Percentiles rank a stretch among this genome's conserved stretches.
Conservation (phyloP, 2,888 invertebrate genomes). For the Heteromyza rotundicornis region DNA sequence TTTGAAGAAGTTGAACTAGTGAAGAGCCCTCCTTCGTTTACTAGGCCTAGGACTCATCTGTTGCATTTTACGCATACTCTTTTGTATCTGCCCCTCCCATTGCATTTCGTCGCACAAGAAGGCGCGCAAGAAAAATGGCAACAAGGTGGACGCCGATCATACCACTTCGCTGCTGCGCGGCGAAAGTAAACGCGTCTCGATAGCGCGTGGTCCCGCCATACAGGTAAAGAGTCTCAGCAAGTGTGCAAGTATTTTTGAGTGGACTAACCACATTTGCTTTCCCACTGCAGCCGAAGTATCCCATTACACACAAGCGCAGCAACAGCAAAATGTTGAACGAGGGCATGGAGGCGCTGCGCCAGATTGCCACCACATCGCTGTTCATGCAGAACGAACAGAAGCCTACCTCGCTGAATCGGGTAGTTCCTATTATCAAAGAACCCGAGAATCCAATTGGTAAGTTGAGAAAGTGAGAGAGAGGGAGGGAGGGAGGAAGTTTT, state of each 20-base stretch:
- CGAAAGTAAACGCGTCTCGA: constrained; percentile 61
- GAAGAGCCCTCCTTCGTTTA: no score
- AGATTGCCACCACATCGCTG: constrained; percentile 63
- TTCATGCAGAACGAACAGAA: constrained; percentile 64
- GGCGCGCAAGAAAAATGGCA: constrained; percentile 66
- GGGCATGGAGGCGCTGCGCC: constrained; percentile 62
- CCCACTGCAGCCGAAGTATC: constrained; percentile 50
- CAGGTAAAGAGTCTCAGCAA: constrained; percentile 44
- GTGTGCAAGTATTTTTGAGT: no score
- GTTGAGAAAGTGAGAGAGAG: no score
- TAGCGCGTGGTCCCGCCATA: constrained; percentile 56
- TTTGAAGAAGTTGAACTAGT: constrained; percentile 5
- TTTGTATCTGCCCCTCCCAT: constrained; percentile 83
- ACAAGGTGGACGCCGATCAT: constrained; percentile 62
- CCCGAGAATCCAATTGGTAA: constrained; percentile 53
- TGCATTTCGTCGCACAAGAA: constrained; percentile 74
- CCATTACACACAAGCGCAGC: constrained; percentile 58
- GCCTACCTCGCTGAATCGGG: constrained; percentile 54
- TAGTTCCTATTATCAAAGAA: constrained; percentile 62
- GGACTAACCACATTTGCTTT: neutral
- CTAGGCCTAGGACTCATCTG: constrained; percentile 77
- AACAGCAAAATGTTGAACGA: constrained; percentile 62
- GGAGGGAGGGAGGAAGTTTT: no score
- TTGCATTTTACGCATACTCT: constrained; percentile 81
- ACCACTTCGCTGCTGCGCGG: constrained; percentile 61